These are phyloP conservation scores for Harpagoxenus sublaevis DNA, from an alignment of 2,888 invertebrate genomes.

Conservation along the genomic window DNA sequence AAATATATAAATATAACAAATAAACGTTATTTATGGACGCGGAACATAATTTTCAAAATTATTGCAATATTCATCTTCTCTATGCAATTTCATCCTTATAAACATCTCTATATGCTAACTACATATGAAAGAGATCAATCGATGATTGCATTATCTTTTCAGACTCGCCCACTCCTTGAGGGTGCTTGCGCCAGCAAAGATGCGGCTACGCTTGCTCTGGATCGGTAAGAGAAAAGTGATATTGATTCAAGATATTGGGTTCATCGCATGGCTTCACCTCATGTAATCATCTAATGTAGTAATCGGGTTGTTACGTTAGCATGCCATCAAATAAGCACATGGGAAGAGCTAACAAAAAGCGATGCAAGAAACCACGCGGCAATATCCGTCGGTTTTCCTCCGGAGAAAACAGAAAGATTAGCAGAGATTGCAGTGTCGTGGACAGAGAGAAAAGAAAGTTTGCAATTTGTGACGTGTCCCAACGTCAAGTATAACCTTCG, in stretches of 20 bases:
- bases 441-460: slow-evolving; percentile 53
- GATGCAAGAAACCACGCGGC: slow-evolving; percentile 30
- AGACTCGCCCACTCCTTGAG: slow-evolving; percentile 72
- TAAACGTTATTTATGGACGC: neutral
- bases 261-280: neutral
- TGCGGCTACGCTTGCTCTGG: slow-evolving; percentile 83
- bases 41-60: neutral
- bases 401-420: slow-evolving; percentile 57
- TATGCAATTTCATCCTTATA: neutral
- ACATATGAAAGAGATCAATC: neutral
- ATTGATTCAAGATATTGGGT: slow-evolving; percentile 10
- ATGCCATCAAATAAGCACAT: slow-evolving; percentile 18
- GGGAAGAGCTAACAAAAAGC: slow-evolving; percentile 11
- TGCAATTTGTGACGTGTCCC: slow-evolving; percentile 55
- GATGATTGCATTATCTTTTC: slow-evolving; percentile 45
- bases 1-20: neutral
- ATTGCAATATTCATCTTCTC: neutral
- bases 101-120: neutral
- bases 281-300: slow-evolving; percentile 23
- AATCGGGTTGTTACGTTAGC: slow-evolving; percentile 33
- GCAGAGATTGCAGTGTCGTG: slow-evolving; percentile 52
- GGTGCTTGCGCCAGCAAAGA: slow-evolving; percentile 79
- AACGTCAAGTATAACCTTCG: slow-evolving; percentile 56
- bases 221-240: slow-evolving; percentile 78
- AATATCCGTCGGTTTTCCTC: slow-evolving; percentile 40